Percentiles rank a stretch among this genome's conserved stretches.
Conservation (phyloP, 2,113 vertebrate genomes). For the Halcyon senegalensis region DNA sequence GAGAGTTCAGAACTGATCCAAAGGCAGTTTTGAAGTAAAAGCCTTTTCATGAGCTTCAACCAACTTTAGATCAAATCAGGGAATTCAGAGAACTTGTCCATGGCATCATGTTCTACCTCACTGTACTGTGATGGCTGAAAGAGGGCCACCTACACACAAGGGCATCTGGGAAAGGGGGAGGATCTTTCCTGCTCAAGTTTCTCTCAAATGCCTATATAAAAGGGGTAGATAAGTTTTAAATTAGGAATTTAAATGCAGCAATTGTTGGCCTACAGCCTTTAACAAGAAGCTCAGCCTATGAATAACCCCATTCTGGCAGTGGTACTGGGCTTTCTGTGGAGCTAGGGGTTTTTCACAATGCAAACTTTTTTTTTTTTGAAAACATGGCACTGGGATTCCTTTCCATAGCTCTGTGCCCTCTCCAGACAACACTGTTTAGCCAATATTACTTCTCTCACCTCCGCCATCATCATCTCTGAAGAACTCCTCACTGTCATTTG, state of each 20-base stretch:
- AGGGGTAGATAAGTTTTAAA: background rate
- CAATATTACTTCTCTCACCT: conserved; percentile 70
- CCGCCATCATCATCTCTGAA: conserved; percentile 88
- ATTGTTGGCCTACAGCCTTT: background rate
- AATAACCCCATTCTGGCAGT: background rate
- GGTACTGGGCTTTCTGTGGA: background rate
- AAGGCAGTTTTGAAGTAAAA: background rate
- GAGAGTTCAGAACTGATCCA: background rate
- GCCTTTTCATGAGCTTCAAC: background rate
- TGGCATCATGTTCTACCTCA: background rate
- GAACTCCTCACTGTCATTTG: conserved; percentile 98
- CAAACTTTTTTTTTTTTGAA: background rate
- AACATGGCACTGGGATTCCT: background rate
- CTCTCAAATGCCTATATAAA: background rate
- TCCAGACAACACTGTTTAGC: background rate
- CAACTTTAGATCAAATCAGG: background rate
- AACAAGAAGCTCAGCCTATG: background rate
- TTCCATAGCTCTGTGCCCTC: background rate
- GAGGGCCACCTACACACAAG: background rate
- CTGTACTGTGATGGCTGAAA: background rate
- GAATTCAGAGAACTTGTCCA: background rate
- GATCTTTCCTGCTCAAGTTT: background rate
- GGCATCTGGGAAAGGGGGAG: background rate
- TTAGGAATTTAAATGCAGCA: background rate
- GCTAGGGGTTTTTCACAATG: background rate